Evolutionary conservation across 2,113 vertebrate genomes (phyloP).

Genomic region (Cichladusa arquata): DNA sequence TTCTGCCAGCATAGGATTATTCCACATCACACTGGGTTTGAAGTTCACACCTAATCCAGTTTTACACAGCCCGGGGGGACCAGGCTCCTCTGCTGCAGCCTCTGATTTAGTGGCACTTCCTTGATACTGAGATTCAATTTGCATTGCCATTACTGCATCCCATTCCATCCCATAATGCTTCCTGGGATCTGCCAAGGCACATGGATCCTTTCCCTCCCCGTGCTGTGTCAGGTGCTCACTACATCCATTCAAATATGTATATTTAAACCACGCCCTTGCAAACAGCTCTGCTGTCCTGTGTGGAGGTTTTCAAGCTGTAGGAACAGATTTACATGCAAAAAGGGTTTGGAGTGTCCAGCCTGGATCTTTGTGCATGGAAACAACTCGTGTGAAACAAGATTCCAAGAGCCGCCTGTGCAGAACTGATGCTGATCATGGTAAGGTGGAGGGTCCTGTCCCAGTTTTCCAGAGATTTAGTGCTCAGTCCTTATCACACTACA

Average conservation of each 20-base stretch:
- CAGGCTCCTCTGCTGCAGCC: not conserved
- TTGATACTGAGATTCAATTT: not conserved
- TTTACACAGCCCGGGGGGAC: not conserved
- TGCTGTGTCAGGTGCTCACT: not conserved
- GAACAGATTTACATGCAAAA: fast-evolving
- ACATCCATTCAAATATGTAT: fast-evolving
- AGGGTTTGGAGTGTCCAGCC: not conserved
- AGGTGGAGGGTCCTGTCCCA: not conserved
- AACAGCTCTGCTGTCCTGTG: fast-evolving
- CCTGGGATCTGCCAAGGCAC: not conserved
- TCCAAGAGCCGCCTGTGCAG: not conserved
- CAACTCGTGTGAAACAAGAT: not conserved
- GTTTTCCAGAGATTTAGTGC: not conserved
- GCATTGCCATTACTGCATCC: not conserved
- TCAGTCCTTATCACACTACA: fast-evolving
- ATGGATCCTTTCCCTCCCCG: fast-evolving
- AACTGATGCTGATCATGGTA: not conserved
- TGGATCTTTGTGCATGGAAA: fast-evolving
- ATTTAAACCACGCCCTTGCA: not conserved
- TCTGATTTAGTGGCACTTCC: not conserved
- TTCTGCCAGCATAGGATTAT: conserved; percentile 40
- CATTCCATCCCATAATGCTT: not conserved
- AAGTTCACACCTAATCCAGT: conserved; percentile 34
- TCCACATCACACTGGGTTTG: not conserved
- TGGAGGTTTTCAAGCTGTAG: not conserved